Evolutionary conservation across 1,140 invertebrate species (phyloP).

Genomic region (Tribolium castaneum): DNA sequence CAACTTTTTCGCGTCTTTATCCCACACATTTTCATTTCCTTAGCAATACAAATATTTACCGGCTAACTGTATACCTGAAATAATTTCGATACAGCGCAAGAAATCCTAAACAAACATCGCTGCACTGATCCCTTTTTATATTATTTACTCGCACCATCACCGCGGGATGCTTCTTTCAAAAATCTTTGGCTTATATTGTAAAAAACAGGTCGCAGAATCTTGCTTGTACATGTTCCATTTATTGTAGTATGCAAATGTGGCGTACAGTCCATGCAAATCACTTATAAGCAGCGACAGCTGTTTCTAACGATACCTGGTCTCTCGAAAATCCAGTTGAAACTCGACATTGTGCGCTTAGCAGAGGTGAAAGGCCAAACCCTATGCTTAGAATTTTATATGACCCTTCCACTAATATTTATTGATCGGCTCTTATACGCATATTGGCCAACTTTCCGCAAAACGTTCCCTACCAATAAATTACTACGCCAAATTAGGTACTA

Average conservation of each 20-base stretch:
- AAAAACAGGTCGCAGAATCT: slow-evolving; percentile 7
- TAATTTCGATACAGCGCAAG: slow-evolving; percentile 20
- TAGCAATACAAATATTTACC: slow-evolving; percentile 17
- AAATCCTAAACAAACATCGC: slow-evolving; percentile 25
- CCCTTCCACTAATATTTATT: slow-evolving; percentile 7
- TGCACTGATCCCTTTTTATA: slow-evolving; percentile 20
- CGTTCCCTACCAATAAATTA: slow-evolving; percentile 1
- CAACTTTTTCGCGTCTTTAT: not conserved
- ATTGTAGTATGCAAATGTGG: slow-evolving; percentile 42
- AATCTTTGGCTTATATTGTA: not conserved
- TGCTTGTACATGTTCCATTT: slow-evolving; percentile 10
- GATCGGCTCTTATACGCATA: slow-evolving; percentile 12
- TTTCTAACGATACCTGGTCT: slow-evolving; percentile 44
- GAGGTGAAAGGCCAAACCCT: slow-evolving; percentile 23
- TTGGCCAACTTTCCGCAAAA: slow-evolving; percentile 11
- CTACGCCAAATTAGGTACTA: slow-evolving; percentile 31
- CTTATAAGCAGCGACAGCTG: slow-evolving; percentile 48
- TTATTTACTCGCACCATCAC: not conserved
- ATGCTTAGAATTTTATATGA: slow-evolving; percentile 2
- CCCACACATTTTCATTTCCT: slow-evolving; percentile 1
- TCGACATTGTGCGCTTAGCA: not conserved
- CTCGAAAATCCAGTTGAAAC: slow-evolving; percentile 17
- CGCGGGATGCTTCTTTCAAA: not conserved
- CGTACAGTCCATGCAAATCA: slow-evolving; percentile 50
- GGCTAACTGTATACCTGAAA: slow-evolving; percentile 22